Evolutionary conservation across 2,888 invertebrate genomes (phyloP).

Genomic region (Eupithecia dodoneata): DNA sequence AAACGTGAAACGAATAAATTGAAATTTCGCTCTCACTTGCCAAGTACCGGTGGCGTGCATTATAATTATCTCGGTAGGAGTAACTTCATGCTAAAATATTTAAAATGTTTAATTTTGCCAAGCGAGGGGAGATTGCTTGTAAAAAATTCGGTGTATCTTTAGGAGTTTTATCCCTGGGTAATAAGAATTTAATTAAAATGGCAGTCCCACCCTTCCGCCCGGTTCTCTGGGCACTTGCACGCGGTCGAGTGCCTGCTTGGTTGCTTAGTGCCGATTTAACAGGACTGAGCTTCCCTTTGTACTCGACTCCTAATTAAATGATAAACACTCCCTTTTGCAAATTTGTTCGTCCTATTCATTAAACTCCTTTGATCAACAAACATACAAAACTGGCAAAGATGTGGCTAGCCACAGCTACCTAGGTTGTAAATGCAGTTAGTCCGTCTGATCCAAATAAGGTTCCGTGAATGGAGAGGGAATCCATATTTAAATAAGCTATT

Average conservation of each 20-base stretch:
- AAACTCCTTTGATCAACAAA: conserved; percentile 24
- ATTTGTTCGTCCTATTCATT: conserved; percentile 5
- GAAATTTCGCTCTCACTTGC: conserved; percentile 40
- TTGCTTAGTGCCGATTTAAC: conserved; percentile 25
- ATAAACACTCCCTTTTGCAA: conserved; percentile 54
- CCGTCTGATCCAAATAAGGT: conserved; percentile 72
- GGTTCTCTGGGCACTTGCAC: conserved; percentile 44
- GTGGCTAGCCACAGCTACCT: not conserved
- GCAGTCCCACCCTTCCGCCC: conserved; percentile 53
- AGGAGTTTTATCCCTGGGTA: conserved; percentile 42
- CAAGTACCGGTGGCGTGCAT: conserved; percentile 46
- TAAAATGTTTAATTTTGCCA: conserved; percentile 52
- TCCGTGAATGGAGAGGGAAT: conserved; percentile 39
- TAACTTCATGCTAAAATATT: conserved; percentile 52
- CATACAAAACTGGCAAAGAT: not conserved
- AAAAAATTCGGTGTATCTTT: conserved; percentile 47
- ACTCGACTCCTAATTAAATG: conserved; percentile 62
- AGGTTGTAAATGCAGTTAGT: conserved; percentile 46
- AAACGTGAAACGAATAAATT: conserved; percentile 25
- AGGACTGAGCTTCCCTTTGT: conserved; percentile 24
- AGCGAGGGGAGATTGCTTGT: conserved; percentile 48
- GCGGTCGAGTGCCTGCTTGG: conserved; percentile 27
- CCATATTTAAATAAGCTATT: conserved; percentile 68
- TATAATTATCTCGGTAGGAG: conserved; percentile 57
- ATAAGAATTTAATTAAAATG: conserved; percentile 74